Evolutionary conservation across 2,797 vertebrate genomes (phyloP).

Genomic region (Pseudochaenichthys georgianus): DNA sequence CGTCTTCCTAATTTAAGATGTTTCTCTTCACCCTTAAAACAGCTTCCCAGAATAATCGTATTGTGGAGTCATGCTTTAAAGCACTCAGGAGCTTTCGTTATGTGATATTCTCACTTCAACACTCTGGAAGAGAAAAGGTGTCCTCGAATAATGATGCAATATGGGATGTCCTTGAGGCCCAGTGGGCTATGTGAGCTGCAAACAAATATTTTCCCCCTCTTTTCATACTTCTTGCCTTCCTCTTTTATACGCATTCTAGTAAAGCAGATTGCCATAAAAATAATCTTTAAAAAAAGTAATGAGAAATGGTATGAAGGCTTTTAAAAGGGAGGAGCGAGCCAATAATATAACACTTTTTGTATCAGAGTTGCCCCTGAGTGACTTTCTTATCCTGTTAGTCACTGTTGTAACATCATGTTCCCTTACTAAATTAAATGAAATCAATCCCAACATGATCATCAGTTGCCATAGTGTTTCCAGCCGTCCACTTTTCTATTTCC

Average conservation of each 20-base stretch:
- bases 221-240: conserved; percentile 3
- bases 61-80: conserved; percentile 29
- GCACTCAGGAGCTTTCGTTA: conserved; percentile 36
- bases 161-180: conserved; percentile 48
- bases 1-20: conserved; percentile 45
- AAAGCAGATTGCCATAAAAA: conserved; percentile 61
- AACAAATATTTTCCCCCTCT: not conserved
- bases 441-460: conserved; percentile 73
- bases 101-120: too few relatives aligned
- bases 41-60: conserved; percentile 41
- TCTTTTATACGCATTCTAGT: conserved; percentile 48
- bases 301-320: conserved; percentile 43
- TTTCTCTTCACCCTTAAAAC: conserved; percentile 25
- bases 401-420: conserved; percentile 74
- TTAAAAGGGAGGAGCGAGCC: conserved; percentile 35
- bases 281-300: conserved; percentile 55
- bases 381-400: conserved; percentile 71
- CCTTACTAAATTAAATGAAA: conserved; percentile 70
- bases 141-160: conserved; percentile 46
- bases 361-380: conserved; percentile 47
- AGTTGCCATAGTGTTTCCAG: conserved; percentile 64
- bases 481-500: conserved; percentile 76
- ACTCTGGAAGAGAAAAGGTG: conserved; percentile 8
- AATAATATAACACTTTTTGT: conserved; percentile 34
- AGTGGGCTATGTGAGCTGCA: conserved; percentile 17